phyloP scores from a whole-genome alignment of 2,113 vertebrate genomes.

The Solenodon paradoxus region DNA sequence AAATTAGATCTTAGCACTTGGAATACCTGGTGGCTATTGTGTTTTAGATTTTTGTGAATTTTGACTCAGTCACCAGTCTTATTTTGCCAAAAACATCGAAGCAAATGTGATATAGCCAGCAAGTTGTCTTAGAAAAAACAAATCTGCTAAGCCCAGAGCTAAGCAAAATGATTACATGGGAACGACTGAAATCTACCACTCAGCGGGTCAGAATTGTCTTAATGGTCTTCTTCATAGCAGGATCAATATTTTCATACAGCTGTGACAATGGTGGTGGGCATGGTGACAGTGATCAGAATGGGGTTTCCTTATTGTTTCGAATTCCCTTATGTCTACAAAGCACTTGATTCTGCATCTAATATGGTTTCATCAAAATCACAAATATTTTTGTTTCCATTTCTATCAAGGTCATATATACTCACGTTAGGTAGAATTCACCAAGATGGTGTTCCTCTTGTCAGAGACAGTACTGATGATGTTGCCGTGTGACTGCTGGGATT shows the following conservation, averaged over 20 bases:
- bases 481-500: not conserved
- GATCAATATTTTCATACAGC: fast-evolving
- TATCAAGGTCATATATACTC: not conserved
- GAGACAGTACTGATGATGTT: not conserved
- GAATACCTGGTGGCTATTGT: not conserved
- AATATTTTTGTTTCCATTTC: not conserved
- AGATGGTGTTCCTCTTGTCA: not conserved
- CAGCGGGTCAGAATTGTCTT: not conserved
- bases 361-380: not conserved
- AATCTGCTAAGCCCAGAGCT: not conserved
- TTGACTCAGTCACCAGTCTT: not conserved
- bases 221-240: not conserved
- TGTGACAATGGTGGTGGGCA: fast-evolving
- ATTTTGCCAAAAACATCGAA: not conserved
- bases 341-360: not conserved
- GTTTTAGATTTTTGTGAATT: not conserved
- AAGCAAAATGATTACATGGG: not conserved
- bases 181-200: not conserved
- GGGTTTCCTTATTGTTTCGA: not conserved
- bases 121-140: not conserved
- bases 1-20: not conserved
- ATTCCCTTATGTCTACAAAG: not conserved
- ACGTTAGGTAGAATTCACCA: not conserved
- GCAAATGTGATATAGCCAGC: not conserved
- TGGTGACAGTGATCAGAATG: fast-evolving